Percentiles rank a stretch among this genome's conserved stretches.
Conservation (phyloP, 2,113 vertebrate genomes). For the Marmota flaviventris region DNA sequence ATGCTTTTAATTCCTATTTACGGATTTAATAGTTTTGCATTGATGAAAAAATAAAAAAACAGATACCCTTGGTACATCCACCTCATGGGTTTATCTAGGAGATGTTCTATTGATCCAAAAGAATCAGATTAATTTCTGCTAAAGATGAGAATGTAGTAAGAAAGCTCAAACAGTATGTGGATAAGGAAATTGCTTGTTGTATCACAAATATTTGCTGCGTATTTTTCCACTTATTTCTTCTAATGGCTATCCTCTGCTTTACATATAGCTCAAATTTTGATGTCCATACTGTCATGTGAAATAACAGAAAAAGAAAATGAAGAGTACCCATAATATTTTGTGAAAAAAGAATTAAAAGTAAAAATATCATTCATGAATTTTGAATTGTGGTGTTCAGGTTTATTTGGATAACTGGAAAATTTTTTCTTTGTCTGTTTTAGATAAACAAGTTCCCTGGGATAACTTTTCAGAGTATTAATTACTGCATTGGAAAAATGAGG, state of each 20-base stretch:
- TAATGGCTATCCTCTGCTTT: slow-evolving; percentile 11
- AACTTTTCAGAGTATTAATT: slow-evolving; percentile 25
- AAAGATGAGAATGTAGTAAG: slow-evolving; percentile 68
- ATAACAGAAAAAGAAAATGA: not conserved
- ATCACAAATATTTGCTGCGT: slow-evolving; percentile 46
- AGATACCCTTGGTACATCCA: slow-evolving; percentile 66
- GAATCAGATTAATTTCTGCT: slow-evolving; percentile 65
- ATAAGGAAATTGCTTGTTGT: slow-evolving; percentile 66
- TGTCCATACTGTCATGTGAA: not conserved
- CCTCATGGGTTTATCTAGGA: slow-evolving; percentile 64
- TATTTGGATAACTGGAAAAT: slow-evolving; percentile 16
- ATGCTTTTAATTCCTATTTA: slow-evolving; percentile 68
- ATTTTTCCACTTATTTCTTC: slow-evolving; percentile 45
- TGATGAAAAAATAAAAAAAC: slow-evolving; percentile 64
- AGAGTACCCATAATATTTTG: not conserved
- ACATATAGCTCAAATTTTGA: slow-evolving; percentile 30
- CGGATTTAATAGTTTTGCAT: slow-evolving; percentile 76
- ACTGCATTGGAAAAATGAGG: slow-evolving; percentile 35
- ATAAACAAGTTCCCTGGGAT: not conserved
- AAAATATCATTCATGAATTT: not conserved
- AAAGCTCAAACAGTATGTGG: slow-evolving; percentile 22
- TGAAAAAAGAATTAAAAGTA: not conserved
- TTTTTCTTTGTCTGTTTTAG: not conserved
- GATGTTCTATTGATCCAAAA: slow-evolving; percentile 62
- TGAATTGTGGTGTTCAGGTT: not conserved